phyloP scores from a whole-genome alignment of 2,113 vertebrate genomes.

The Nipponia nippon region DNA sequence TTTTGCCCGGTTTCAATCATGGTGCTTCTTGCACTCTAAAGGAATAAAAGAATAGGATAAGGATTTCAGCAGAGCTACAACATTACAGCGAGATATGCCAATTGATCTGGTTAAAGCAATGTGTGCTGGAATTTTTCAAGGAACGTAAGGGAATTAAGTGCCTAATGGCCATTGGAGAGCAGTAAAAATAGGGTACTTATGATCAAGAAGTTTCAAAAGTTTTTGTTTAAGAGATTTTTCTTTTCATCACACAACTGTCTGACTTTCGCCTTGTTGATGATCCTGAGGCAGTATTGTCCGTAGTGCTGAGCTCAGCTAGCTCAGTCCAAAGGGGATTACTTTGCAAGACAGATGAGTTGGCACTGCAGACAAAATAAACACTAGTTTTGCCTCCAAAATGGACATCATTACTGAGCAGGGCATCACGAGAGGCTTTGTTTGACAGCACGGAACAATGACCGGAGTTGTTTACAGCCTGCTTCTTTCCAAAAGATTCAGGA shows the following conservation, averaged over 20 bases:
- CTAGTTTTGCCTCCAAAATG: neutral
- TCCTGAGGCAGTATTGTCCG: neutral
- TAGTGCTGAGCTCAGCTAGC: neutral
- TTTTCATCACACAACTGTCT: neutral
- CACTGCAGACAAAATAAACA: neutral
- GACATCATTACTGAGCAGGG: neutral
- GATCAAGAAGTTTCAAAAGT: neutral
- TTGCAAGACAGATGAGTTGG: neutral
- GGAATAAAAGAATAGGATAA: neutral
- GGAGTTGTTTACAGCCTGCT: neutral
- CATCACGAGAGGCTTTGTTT: neutral
- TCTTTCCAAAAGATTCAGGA: neutral
- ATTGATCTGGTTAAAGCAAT: neutral
- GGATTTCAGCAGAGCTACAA: neutral
- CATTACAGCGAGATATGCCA: fast-evolving
- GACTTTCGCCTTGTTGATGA: neutral
- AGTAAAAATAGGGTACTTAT: neutral
- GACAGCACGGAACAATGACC: neutral
- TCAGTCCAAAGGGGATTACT: neutral
- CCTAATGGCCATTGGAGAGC: neutral
- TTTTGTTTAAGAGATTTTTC: neutral
- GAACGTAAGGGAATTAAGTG: neutral
- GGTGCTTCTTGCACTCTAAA: fast-evolving
- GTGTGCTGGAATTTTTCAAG: neutral
- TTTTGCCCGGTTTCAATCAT: neutral